Percentiles rank a stretch among this genome's conserved stretches.
Evolutionary conservation across 2,797 vertebrate genomes (phyloP).

Genomic region (Hoplostethus atlanticus): DNA sequence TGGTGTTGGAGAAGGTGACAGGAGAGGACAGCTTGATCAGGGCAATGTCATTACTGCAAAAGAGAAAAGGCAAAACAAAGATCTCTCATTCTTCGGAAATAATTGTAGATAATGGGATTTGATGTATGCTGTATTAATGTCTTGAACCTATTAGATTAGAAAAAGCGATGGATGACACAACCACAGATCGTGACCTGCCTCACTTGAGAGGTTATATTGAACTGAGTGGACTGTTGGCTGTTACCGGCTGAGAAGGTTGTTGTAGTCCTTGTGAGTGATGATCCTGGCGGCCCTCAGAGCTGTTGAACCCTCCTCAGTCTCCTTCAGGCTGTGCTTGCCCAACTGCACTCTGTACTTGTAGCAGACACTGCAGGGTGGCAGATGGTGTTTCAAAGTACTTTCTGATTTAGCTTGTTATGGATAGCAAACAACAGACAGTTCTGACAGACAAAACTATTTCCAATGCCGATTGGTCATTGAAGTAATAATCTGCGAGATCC

Average conservation of each 20-base stretch:
- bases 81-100: not conserved
- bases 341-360: constrained; percentile 82
- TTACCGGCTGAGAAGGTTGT: constrained; percentile 79
- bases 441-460: not conserved
- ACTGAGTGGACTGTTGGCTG: constrained; percentile 8
- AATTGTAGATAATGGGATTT: not conserved
- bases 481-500: too few relatives aligned
- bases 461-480: too few relatives aligned
- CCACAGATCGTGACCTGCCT: too few relatives aligned
- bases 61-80: not conserved
- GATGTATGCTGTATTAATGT: not conserved
- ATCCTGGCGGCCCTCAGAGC: constrained; percentile 66
- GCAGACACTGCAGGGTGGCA: constrained; percentile 68
- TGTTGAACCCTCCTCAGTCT: constrained; percentile 72
- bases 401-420: constrained; percentile 7
- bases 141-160: not conserved
- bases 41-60: constrained; percentile 86
- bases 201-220: not conserved
- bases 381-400: constrained; percentile 2
- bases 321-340: constrained; percentile 85
- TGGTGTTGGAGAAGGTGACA: constrained; percentile 74
- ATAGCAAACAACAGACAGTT: not conserved
- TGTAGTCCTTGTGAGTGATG: constrained; percentile 84
- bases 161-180: not conserved
- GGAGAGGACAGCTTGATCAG: constrained; percentile 86